Conservation (phyloP, 1,140 invertebrate species). For the Pseudomyrmex cubaensis region DNA sequence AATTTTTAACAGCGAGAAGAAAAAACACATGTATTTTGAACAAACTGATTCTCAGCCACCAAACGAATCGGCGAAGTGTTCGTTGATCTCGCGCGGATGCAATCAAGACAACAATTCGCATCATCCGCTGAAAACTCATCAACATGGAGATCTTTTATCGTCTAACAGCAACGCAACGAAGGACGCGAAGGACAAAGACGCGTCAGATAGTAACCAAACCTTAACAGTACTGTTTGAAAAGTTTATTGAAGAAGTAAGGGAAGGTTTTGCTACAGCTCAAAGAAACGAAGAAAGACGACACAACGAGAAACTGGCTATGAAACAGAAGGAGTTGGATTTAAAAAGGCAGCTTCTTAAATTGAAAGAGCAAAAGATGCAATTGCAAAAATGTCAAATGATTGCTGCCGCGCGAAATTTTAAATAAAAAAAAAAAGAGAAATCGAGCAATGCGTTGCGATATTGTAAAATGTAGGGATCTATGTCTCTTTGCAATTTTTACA, state of each 20-base stretch:
- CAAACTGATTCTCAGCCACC: conserved; percentile 66
- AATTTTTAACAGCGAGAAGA: conserved; percentile 75
- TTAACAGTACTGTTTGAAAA: conserved; percentile 63
- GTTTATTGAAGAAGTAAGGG: conserved; percentile 68
- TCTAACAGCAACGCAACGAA: neutral
- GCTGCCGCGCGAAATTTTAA: conserved; percentile 72
- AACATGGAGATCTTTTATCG: conserved; percentile 40
- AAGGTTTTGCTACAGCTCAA: conserved; percentile 68
- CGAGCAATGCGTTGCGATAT: neutral
- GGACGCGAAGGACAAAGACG: conserved; percentile 30
- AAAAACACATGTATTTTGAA: conserved; percentile 72
- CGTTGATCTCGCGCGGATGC: conserved; percentile 49
- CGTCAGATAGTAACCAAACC: conserved; percentile 19
- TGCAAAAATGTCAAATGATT: conserved; percentile 72
- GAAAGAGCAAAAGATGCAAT: conserved; percentile 76
- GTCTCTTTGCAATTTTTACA: neutral
- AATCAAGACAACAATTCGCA: neutral
- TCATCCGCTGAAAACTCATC: neutral
- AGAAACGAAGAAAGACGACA: conserved; percentile 78
- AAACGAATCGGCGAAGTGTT: conserved; percentile 59
- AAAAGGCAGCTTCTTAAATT: conserved; percentile 74
- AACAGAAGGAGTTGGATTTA: conserved; percentile 73
- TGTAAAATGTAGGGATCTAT: neutral
- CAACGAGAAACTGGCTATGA: conserved; percentile 76
- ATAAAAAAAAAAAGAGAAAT: conserved; percentile 14